A percentile compares a stretch with the other conserved stretches of the same genome.
Conservation (phyloP, 2,888 invertebrate species). For the Drosophila aldrichi region DNA sequence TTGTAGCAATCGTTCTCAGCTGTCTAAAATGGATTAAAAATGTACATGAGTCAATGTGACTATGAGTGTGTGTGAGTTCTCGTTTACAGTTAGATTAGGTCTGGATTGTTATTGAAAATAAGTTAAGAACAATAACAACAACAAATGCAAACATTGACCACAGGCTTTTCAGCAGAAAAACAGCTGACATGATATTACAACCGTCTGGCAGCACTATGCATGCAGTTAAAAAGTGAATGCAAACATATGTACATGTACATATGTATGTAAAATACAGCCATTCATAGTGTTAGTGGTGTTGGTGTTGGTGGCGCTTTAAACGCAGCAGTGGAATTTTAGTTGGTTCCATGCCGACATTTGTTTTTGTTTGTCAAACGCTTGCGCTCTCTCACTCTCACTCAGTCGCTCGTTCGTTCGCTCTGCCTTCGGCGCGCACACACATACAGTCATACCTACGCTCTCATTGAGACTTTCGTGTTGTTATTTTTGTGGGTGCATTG, state of each 20-base stretch:
- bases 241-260: slow-evolving; percentile 10
- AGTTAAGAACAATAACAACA: slow-evolving; percentile 29
- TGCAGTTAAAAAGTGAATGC: slow-evolving; percentile 64
- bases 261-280: slow-evolving; percentile 22
- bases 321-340: slow-evolving; percentile 51
- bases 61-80: background rate
- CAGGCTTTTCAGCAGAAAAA: slow-evolving; percentile 22
- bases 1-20: slow-evolving; percentile 23
- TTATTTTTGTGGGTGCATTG: slow-evolving; percentile 71
- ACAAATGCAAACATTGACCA: slow-evolving; percentile 30
- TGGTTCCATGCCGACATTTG: slow-evolving; percentile 51
- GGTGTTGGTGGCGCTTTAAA: slow-evolving; percentile 8
- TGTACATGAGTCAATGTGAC: background rate
- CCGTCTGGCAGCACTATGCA: slow-evolving; percentile 68
- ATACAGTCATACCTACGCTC: slow-evolving; percentile 30
- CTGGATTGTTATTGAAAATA: slow-evolving; percentile 19
- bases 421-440: slow-evolving; percentile 5
- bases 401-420: slow-evolving; percentile 1
- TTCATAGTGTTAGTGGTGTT: slow-evolving; percentile 1
- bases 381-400: slow-evolving; percentile 25
- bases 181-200: slow-evolving; percentile 51
- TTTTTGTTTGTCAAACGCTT: slow-evolving; percentile 50
- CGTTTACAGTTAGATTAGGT: slow-evolving; percentile 22
- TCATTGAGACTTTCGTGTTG: slow-evolving; percentile 63
- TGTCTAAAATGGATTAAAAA: slow-evolving; percentile 27